Conservation (phyloP, 2,888 invertebrate species). For the Dryadula phaetusa region DNA sequence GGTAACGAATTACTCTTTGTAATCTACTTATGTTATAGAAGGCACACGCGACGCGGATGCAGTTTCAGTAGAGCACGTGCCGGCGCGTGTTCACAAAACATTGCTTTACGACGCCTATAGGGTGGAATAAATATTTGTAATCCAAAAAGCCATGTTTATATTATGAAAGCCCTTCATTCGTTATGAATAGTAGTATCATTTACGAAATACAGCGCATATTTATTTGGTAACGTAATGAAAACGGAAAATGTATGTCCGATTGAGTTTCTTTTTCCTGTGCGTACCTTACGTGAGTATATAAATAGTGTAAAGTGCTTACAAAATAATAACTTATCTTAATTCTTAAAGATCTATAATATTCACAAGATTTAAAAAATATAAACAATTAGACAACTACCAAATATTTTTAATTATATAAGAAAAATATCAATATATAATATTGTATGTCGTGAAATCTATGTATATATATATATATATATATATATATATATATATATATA, state of each 20-base stretch:
- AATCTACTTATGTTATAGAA: conserved; percentile 30
- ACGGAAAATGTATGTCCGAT: conserved; percentile 43
- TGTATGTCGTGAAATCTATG: no score
- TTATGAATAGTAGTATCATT: conserved; percentile 55
- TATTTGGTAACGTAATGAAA: conserved; percentile 43
- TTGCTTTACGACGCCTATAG: conserved; percentile 51
- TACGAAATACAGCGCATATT: conserved; percentile 45
- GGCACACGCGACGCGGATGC: conserved; percentile 45
- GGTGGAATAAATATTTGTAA: conserved; percentile 69
- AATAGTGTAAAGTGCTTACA: no score
- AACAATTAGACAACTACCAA: no score
- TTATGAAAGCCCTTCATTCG: conserved; percentile 55
- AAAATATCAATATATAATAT: no score
- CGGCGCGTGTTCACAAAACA: conserved; percentile 62
- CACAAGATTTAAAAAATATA: no score
- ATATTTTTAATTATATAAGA: no score
- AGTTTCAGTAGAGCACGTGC: conserved; percentile 60
- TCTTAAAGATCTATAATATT: no score
- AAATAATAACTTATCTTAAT: no score
- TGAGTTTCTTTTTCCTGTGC: conserved; percentile 31
- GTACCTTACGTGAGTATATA: no score
- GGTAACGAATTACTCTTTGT: conserved; percentile 25
- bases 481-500: no score
- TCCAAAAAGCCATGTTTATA: conserved; percentile 65
- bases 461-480: no score